A percentile compares a stretch with the other conserved stretches of the same genome.
Conservation (phyloP, 2,888 invertebrate species). For the Drosophila yooni region DNA sequence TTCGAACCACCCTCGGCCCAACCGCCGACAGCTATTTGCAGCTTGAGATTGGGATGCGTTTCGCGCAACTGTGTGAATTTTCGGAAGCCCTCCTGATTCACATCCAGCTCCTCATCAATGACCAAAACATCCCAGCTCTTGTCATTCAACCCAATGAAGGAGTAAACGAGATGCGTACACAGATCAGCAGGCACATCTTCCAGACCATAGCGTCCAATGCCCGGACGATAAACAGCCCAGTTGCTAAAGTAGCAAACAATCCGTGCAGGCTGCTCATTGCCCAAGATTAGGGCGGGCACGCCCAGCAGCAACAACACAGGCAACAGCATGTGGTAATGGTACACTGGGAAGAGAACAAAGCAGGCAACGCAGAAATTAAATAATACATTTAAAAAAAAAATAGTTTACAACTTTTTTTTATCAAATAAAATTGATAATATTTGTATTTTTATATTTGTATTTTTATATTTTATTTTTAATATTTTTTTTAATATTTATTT, state of each 20-base stretch:
- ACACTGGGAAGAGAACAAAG: slow-evolving; percentile 34
- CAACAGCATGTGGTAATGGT: slow-evolving; percentile 22
- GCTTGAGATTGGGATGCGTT: slow-evolving; percentile 90
- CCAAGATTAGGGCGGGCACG: slow-evolving; percentile 46
- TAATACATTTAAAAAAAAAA: neutral
- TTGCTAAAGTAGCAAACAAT: slow-evolving; percentile 87
- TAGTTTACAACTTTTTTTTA: neutral
- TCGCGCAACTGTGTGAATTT: slow-evolving; percentile 91
- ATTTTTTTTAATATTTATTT: neutral
- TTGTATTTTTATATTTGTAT: neutral
- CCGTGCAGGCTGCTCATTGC: slow-evolving; percentile 85
- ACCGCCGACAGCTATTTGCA: slow-evolving; percentile 93
- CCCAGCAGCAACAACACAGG: slow-evolving; percentile 54
- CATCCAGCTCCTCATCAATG: slow-evolving; percentile 92
- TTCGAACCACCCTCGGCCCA: slow-evolving; percentile 96
- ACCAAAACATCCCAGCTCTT: slow-evolving; percentile 91
- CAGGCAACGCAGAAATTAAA: neutral
- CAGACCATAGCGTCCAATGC: slow-evolving; percentile 92
- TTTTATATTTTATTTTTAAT: neutral
- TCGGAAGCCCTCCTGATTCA: slow-evolving; percentile 90
- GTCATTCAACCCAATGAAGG: slow-evolving; percentile 94
- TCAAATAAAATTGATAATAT: neutral
- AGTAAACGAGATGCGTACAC: slow-evolving; percentile 95
- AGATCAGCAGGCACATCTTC: slow-evolving; percentile 93
- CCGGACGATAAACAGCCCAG: slow-evolving; percentile 93